Conservation (phyloP, 2,888 invertebrate genomes). For the Sphecodes monilicornis region DNA sequence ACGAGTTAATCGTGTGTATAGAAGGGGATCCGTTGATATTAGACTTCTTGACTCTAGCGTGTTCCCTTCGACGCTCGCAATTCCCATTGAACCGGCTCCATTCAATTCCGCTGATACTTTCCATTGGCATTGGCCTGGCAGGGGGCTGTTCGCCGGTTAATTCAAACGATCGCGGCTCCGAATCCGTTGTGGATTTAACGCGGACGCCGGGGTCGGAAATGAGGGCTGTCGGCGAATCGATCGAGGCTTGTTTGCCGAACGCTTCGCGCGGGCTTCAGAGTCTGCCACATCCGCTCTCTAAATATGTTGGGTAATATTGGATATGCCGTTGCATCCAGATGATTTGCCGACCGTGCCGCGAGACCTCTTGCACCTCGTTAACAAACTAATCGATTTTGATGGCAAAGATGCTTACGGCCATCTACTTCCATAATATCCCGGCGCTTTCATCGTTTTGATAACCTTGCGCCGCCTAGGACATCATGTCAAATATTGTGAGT, state of each 20-base stretch:
- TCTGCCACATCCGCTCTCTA: conserved; percentile 54
- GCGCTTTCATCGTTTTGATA: neutral
- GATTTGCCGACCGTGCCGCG: conserved; percentile 41
- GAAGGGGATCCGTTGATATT: neutral
- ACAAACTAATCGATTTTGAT: conserved; percentile 48
- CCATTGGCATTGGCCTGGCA: neutral
- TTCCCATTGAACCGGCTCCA: neutral
- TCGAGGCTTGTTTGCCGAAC: conserved; percentile 62
- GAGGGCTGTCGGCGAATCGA: conserved; percentile 43
- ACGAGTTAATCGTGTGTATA: conserved; percentile 1
- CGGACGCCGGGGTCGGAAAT: conserved; percentile 44
- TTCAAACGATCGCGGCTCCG: conserved; percentile 34
- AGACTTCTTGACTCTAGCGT: conserved; percentile 10
- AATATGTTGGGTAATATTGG: conserved; percentile 61
- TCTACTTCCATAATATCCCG: conserved; percentile 13
- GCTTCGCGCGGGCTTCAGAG: conserved; percentile 35
- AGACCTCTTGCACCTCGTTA: conserved; percentile 52
- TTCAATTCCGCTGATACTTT: conserved; percentile 9
- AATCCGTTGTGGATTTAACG: conserved; percentile 44
- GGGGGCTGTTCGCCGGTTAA: conserved; percentile 12
- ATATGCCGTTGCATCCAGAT: conserved; percentile 20
- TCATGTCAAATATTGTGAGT: neutral
- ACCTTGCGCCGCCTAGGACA: too few species aligned
- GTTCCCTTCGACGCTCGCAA: neutral
- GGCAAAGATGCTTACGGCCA: conserved; percentile 15